Base-by-base conservation (phyloP, 92 coral and sea anemone species). In the Bergia puertoricense region DNA sequence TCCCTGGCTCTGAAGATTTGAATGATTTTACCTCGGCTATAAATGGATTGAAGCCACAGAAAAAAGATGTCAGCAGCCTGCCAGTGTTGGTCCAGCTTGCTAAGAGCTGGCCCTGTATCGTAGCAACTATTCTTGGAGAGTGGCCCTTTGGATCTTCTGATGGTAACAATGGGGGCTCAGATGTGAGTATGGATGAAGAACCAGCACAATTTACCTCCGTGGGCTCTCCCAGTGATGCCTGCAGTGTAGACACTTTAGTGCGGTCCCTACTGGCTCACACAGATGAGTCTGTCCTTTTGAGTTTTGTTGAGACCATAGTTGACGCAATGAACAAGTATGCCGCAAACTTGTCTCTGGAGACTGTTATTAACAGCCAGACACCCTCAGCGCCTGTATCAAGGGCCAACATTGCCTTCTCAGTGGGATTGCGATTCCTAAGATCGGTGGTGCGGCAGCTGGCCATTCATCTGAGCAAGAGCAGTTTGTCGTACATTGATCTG, bases 371-470 rank as follows among this genome's bases (percentile, higher is more conserved):
- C 83, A 80, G 57, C 23, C 81, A 66, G 44, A 80, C 89, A 79
- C 80, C 73, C 45, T 68, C 86, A 39, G 79, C 86, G 22, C 74
- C 90, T 13, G 20, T 81, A 11, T 67, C 91, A 22, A 86, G 94
- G 13, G 89, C 91, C 16, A 91, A 84, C 80, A 76, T 90, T 11
- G 92, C 98, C 48, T 86, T 94, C 42, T 69, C 88, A 51, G 98
- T 96, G 10, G 98, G 97, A 0, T 30, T 92, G 80, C 88, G 89
- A 89, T 96, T 96, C 88, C 85, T 96, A 67, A 88, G 98, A 80
- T 96, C 98, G 38, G 95, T 96, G 51, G 89, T 94, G 37, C 94
- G 98, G 16, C 98, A 96, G 85, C 88, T 96, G 94, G 91, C 96
- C 0, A 92, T 94, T 3, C 96, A 94, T 72, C 95, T 96, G 23